These are phyloP conservation scores for Urocolius indicus DNA, from an alignment of 2,113 vertebrate genomes.

Conservation along the genomic window DNA sequence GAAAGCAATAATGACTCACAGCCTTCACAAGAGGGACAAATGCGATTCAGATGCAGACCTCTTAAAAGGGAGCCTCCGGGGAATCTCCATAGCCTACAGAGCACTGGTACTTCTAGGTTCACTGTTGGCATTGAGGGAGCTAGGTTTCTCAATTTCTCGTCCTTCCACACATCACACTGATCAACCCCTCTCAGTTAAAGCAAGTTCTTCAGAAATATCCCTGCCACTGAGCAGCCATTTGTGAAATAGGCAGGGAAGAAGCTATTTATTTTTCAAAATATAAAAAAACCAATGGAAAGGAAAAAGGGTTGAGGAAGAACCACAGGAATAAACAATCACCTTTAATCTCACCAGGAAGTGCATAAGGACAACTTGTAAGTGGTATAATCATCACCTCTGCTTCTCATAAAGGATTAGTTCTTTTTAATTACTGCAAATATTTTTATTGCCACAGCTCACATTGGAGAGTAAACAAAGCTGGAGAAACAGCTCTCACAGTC, in stretches of 20 bases:
- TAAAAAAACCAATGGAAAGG: not conserved
- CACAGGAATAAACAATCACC: not conserved
- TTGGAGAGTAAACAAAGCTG: conserved; percentile 35
- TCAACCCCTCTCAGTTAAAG: not conserved
- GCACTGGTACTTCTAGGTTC: not conserved
- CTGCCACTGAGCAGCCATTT: not conserved
- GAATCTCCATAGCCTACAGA: not conserved
- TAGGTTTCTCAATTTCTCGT: not conserved
- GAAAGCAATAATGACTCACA: conserved; percentile 43
- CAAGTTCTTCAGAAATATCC: not conserved
- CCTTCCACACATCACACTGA: not conserved
- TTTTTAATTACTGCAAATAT: conserved; percentile 59
- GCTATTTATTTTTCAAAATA: not conserved
- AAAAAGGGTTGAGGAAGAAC: not conserved
- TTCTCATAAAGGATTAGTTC: conserved; percentile 50
- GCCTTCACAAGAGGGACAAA: not conserved
- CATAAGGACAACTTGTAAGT: conserved; percentile 19
- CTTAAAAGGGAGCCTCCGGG: not conserved
- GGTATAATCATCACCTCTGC: conserved; percentile 38
- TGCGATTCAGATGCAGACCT: not conserved
- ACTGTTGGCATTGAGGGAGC: not conserved
- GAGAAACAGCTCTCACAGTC: not conserved
- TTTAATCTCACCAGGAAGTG: conserved; percentile 22
- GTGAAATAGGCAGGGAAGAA: not conserved
- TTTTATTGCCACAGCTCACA: conserved; percentile 42